Conservation (phyloP, 64 coral and sea anemone species). For the Exaiptasia diaphana region DNA sequence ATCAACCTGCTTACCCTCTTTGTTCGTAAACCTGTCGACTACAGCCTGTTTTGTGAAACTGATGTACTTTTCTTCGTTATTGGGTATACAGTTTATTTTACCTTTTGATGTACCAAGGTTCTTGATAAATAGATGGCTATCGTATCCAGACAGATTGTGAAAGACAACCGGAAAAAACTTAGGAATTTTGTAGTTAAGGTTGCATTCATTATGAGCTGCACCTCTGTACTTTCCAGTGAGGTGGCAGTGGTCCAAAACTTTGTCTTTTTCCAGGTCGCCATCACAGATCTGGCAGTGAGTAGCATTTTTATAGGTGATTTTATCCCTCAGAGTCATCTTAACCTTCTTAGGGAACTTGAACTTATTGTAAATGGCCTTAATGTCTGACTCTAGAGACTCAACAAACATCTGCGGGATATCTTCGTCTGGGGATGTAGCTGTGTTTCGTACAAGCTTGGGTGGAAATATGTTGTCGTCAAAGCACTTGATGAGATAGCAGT, state of each 20-base stretch:
- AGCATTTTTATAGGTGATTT: neutral
- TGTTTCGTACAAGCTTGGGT: neutral
- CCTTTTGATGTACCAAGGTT: constrained; percentile 17
- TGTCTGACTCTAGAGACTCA: neutral
- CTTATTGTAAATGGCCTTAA: neutral
- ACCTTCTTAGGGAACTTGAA: neutral
- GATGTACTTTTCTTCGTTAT: constrained; percentile 42
- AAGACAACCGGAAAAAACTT: constrained; percentile 5
- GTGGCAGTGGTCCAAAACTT: constrained; percentile 15
- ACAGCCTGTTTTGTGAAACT: constrained; percentile 11
- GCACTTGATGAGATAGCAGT: neutral
- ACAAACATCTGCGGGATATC: constrained; percentile 9
- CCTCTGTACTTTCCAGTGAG: constrained; percentile 16
- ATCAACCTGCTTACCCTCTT: constrained; percentile 24
- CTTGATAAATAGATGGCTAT: constrained; percentile 31
- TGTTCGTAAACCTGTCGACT: constrained; percentile 9
- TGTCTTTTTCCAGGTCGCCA: neutral
- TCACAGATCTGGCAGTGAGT: constrained; percentile 7
- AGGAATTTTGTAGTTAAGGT: constrained; percentile 13
- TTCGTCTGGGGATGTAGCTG: neutral
- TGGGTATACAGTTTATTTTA: constrained; percentile 33
- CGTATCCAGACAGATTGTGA: constrained; percentile 30
- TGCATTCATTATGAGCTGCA: constrained; percentile 35
- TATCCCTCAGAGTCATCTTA: neutral
- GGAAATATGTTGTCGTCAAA: constrained; percentile 2